Conservation (phyloP, 2,888 invertebrate species). For the Latrodectus elegans region DNA sequence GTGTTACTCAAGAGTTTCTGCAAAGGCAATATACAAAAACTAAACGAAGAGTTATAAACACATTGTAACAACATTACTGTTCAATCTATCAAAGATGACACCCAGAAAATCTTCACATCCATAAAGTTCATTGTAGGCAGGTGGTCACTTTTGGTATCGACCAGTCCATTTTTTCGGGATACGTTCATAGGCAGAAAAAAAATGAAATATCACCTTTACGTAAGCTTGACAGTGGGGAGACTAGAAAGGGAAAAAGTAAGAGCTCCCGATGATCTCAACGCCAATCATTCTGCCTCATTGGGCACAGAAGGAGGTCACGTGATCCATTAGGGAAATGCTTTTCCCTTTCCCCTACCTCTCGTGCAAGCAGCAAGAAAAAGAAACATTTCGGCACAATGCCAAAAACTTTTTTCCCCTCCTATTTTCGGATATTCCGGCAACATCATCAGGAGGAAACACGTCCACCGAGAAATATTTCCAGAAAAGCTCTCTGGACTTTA, state of each 20-base stretch:
- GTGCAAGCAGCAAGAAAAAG: neutral
- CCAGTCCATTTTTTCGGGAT: neutral
- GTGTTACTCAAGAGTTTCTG: too few species aligned
- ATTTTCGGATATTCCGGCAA: neutral
- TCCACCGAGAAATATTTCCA: neutral
- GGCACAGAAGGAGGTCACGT: conserved; percentile 64
- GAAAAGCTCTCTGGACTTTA: neutral
- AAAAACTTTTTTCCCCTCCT: conserved; percentile 10
- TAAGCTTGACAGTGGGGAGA: conserved; percentile 3
- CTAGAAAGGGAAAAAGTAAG: conserved; percentile 8
- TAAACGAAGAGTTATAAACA: too few species aligned
- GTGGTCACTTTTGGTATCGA: neutral
- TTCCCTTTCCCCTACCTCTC: conserved; percentile 12
- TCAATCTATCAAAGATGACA: too few species aligned
- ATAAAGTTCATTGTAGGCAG: neutral
- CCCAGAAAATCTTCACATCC: too few species aligned
- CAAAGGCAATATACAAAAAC: too few species aligned
- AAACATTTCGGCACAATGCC: conserved; percentile 41
- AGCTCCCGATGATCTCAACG: conserved; percentile 43
- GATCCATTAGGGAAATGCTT: conserved; percentile 61
- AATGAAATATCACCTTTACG: conserved; percentile 41
- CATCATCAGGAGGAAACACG: neutral
- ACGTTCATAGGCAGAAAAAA: neutral
- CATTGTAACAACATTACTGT: too few species aligned
- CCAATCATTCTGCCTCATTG: conserved; percentile 66